phyloP scores from a whole-genome alignment of 1,140 invertebrate genomes.

The Papilio polytes region DNA sequence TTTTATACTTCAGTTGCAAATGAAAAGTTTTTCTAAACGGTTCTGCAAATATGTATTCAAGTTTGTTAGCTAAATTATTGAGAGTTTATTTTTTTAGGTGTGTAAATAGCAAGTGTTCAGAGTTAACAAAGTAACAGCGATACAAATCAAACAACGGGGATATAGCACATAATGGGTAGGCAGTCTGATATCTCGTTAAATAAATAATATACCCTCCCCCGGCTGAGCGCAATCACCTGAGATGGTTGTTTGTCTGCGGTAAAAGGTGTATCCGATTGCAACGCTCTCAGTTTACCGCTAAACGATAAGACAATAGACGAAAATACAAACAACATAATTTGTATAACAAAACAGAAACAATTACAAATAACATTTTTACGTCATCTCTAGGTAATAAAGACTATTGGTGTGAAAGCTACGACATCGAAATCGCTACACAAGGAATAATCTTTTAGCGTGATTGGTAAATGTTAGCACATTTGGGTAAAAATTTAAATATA shows the following conservation, averaged over 20 bases:
- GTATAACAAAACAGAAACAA: background rate
- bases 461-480: too few relatives aligned
- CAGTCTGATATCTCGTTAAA: conserved; percentile 35
- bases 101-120: background rate
- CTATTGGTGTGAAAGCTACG: background rate
- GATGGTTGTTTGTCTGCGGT: conserved; percentile 53
- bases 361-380: background rate
- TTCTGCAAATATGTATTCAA: conserved; percentile 9
- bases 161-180: conserved; percentile 14
- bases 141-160: conserved; percentile 28
- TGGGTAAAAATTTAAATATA: background rate
- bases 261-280: conserved; percentile 58
- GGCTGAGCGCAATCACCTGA: conserved; percentile 51
- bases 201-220: conserved; percentile 39
- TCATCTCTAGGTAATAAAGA: background rate
- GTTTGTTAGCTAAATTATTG: background rate
- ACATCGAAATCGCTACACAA: background rate
- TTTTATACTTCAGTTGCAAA: background rate
- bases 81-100: conserved; percentile 6
- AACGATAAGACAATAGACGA: conserved; percentile 43
- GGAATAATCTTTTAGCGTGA: background rate
- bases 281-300: conserved; percentile 43
- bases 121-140: background rate
- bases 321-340: conserved; percentile 31
- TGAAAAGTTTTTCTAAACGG: background rate